Base-by-base conservation (phyloP, 2,113 vertebrate species). In the Channa maculata region DNA sequence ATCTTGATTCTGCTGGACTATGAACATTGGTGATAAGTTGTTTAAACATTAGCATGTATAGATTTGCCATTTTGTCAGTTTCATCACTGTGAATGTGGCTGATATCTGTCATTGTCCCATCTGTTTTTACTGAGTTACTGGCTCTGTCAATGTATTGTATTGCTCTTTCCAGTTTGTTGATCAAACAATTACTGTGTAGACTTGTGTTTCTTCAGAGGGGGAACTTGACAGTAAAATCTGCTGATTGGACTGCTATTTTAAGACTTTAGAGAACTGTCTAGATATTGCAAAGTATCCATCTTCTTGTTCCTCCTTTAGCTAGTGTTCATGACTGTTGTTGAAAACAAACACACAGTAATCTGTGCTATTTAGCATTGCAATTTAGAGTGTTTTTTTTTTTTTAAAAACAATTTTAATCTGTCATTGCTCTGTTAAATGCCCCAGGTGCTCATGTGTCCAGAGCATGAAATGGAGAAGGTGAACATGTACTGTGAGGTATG, bases 401-500 rank as follows among this genome's bases (percentile, higher is more conserved):
- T 55, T 44, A 38, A 24, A 52, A n/a, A 46, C 65, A 70, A 41
- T 64, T 53, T 65, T 24, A 64, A 61, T 13, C 62, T 4, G 0
- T 44, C 38, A 2, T 52, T 24, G 24, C 66, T 67, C 41, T 71
- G 11, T 70, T 24, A n/a, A 55, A 73, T 64, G 39, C 73, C 4
- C 49, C 72, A 99, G 98, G 93, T 99, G 83, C 91, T 99, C 80
- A 98, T 99, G 98, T 99, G 98, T 86, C 98, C 97, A 0, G 98
- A 99, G 84, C 98, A 99, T 5, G 98, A 99, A 92, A 96, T 96
- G 86, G 98, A 99, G 90, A 97, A 95, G 82, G 97, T 99, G 45
- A 99, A 97, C 88, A 98, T 99, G 98, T 99, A 99, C 91, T 99
- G 98, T 70, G 98, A 99, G 83, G 93, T 98, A 58, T 99, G 98